phyloP scores from a whole-genome alignment of 2,888 invertebrate genomes.

The Limenitis camilla region DNA sequence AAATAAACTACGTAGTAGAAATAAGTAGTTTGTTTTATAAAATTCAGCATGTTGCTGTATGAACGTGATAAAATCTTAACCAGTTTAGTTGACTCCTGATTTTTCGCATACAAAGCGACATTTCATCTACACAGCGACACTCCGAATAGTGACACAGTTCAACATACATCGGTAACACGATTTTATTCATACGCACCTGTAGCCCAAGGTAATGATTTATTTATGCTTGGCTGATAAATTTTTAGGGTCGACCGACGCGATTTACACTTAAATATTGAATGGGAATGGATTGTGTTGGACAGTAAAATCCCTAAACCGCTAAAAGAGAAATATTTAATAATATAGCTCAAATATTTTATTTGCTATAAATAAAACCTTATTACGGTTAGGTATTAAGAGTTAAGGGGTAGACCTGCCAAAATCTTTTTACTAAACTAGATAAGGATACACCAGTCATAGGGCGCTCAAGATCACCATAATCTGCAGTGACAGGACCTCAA shows the following conservation, averaged over 20 bases:
- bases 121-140: background rate
- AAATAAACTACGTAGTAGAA: too few relatives aligned
- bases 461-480: too few relatives aligned
- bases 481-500: too few relatives aligned
- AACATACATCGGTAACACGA: conserved; percentile 24
- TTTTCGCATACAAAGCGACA: conserved; percentile 11
- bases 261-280: background rate
- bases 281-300: background rate
- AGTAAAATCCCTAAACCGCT: too few relatives aligned
- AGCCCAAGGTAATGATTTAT: conserved; percentile 29
- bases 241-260: conserved; percentile 1
- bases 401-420: too few relatives aligned
- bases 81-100: conserved; percentile 17
- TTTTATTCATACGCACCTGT: conserved; percentile 32
- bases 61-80: conserved; percentile 9
- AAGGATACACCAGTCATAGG: too few relatives aligned
- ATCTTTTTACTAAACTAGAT: too few relatives aligned
- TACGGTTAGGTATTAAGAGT: too few relatives aligned
- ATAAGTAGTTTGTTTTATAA: background rate
- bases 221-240: conserved; percentile 25
- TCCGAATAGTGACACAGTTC: conserved; percentile 17
- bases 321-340: too few relatives aligned
- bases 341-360: too few relatives aligned
- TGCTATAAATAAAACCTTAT: too few relatives aligned
- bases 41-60: background rate